Evolutionary conservation across 2,888 invertebrate genomes (phyloP), one percentile per base, ranked within the genome.

Genomic region (Tiliacea citrago): DNA sequence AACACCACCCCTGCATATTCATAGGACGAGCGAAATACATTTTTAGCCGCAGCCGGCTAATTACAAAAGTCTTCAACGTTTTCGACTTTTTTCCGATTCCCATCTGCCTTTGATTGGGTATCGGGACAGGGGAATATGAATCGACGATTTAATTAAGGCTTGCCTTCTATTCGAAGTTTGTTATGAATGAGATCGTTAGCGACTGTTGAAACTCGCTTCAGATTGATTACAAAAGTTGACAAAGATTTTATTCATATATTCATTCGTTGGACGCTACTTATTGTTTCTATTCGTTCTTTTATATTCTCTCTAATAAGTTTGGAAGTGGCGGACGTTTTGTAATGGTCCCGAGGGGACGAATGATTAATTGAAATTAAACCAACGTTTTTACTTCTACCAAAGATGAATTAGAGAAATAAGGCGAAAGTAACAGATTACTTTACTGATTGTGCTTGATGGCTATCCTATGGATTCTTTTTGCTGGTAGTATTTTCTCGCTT

Each of bases 51-150:
- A 83, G 84, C 83, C 69, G 66, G 84, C 88, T 90, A 89, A 90
- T 90, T 89, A 89, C 86, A 88, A 90, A 90, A 89, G 88, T 89
- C 91, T 92, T 90, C 90, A 85, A 84, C 88, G 86, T 90, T 91
- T 90, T 90, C 82, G 86, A 88, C 89, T 91, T 91, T 91, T 92
- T 90, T 80, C 57, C 65, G 77, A 82, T 85, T 88, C 85, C 81
- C 81, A 75, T 86, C 86, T 87, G 84, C 87, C 85, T 88, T 81
- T 89, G 88, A 88, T 84, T 83, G 82, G 88, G 87, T 89, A 89
- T 87, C 82, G 85, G 89, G 84, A 86, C 85, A 89, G 68, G 86
- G 83, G 90, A 92, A 92, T 93, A 93, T 93, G 91, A 90, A 92
- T 92, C 85, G 88, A 80, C 85, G 89, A 91, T 91, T 92, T 91